Conservation (phyloP, 2,888 invertebrate species). For the Blastobasis adustella region DNA sequence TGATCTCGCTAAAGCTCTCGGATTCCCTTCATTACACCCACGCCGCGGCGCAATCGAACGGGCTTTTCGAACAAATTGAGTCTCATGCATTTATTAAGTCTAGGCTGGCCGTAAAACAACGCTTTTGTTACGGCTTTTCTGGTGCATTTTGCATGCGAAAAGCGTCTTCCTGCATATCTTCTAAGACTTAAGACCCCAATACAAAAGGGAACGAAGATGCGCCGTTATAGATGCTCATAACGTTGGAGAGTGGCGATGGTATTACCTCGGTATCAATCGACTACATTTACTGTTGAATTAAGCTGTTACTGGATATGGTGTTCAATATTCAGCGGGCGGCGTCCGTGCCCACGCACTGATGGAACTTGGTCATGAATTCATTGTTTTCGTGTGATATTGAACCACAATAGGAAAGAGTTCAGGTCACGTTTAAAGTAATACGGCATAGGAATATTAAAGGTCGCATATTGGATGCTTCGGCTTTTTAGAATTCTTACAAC, state of each 20-base stretch:
- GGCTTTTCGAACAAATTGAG: neutral
- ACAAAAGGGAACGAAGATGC: too few relatives aligned
- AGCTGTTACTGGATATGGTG: slow-evolving; percentile 35
- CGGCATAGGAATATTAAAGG: slow-evolving; percentile 56
- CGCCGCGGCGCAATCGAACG: slow-evolving; percentile 10
- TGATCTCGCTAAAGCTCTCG: slow-evolving; percentile 54
- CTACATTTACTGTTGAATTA: slow-evolving; percentile 8
- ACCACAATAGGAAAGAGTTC: slow-evolving; percentile 66
- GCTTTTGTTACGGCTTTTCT: too few relatives aligned
- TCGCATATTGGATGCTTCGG: slow-evolving; percentile 49
- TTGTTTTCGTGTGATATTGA: slow-evolving; percentile 69
- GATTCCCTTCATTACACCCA: slow-evolving; percentile 51
- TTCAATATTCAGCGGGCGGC: slow-evolving; percentile 40
- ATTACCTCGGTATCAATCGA: too few relatives aligned
- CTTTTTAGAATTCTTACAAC: slow-evolving; percentile 52
- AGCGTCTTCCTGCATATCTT: too few relatives aligned
- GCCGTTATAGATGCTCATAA: too few relatives aligned
- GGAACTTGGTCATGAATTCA: slow-evolving; percentile 67
- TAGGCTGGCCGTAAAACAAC: too few relatives aligned
- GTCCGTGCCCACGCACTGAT: slow-evolving; percentile 45
- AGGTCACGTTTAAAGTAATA: slow-evolving; percentile 60
- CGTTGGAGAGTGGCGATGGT: too few relatives aligned
- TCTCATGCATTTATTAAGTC: neutral
- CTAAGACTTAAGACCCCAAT: too few relatives aligned
- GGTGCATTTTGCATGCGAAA: too few relatives aligned